phyloP scores from a whole-genome alignment of 2,888 invertebrate genomes.

The Ptycholaimellus sp. region DNA sequence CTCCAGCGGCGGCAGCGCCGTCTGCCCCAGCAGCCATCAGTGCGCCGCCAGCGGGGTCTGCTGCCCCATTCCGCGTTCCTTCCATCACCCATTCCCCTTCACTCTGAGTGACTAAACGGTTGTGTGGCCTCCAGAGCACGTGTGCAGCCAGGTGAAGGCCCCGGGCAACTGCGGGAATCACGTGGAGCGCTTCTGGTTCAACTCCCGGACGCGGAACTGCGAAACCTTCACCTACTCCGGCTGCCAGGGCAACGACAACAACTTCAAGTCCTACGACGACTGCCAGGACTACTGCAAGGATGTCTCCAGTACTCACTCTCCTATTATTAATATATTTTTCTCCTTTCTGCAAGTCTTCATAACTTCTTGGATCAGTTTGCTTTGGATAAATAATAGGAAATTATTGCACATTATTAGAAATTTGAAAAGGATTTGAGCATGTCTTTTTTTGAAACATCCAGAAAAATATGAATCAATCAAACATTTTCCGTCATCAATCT shows the following conservation, averaged over 20 bases:
- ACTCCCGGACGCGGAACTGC: slow-evolving; percentile 6
- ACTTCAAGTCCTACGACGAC: slow-evolving; percentile 3
- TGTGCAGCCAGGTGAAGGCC: not conserved
- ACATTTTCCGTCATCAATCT: not conserved
- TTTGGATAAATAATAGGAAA: too few species aligned
- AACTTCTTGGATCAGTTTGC: too few species aligned
- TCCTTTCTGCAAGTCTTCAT: too few species aligned
- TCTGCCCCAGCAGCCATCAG: slow-evolving; percentile 3
- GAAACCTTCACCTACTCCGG: slow-evolving; percentile 6
- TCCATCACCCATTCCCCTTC: not conserved
- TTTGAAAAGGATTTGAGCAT: too few species aligned
- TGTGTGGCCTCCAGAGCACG: slow-evolving; percentile 2
- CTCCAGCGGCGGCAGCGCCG: not conserved
- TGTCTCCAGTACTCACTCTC: too few species aligned
- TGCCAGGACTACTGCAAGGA: slow-evolving; percentile 4
- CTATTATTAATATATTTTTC: too few species aligned
- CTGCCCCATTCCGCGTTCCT: slow-evolving; percentile 3
- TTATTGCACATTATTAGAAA: too few species aligned
- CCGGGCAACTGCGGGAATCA: slow-evolving; percentile 4
- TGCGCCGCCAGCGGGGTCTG: slow-evolving; percentile 2
- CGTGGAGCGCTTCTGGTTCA: slow-evolving; percentile 6
- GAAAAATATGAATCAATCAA: too few species aligned
- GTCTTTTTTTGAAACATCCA: too few species aligned
- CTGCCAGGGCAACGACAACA: slow-evolving; percentile 6
- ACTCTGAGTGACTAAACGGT: too few species aligned